phyloP scores from a whole-genome alignment of 2,113 vertebrate species.

The Nycticryphes semicollaris region DNA sequence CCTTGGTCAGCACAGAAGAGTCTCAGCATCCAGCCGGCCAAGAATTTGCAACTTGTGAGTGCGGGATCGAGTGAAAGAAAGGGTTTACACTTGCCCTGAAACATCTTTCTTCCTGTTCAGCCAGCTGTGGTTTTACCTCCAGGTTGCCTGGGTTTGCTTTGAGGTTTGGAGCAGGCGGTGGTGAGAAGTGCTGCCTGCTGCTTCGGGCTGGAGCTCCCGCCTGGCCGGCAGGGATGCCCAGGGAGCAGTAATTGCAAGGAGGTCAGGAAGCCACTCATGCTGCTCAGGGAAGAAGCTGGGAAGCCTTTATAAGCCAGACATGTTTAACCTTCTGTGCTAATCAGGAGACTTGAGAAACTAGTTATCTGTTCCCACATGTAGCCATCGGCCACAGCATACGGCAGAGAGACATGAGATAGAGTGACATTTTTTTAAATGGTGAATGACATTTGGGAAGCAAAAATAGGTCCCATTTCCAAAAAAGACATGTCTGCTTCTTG shows the following conservation, averaged over 20 bases:
- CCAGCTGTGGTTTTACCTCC: not conserved
- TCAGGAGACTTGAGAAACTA: not conserved
- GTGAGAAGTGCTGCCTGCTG: not conserved
- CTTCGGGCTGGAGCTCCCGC: not conserved
- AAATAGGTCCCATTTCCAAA: not conserved
- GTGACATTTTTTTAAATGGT: not conserved
- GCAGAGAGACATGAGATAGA: not conserved
- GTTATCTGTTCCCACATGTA: not conserved
- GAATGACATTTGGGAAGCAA: not conserved
- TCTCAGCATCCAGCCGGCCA: accelerated
- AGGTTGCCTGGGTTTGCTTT: not conserved
- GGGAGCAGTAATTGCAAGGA: not conserved
- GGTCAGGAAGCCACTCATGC: not conserved
- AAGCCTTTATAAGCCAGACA: not conserved
- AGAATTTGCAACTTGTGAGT: not conserved
- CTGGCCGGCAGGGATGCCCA: not conserved
- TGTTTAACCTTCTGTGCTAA: not conserved
- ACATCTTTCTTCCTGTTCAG: not conserved
- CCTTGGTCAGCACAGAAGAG: not conserved
- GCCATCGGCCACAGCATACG: not conserved
- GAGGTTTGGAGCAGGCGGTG: accelerated
- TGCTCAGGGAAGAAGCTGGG: not conserved
- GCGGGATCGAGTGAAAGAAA: not conserved
- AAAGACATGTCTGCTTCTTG: accelerated
- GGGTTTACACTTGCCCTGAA: not conserved